phyloP scores from a whole-genome alignment of 2,888 invertebrate species.

The Pheosia gnoma region DNA sequence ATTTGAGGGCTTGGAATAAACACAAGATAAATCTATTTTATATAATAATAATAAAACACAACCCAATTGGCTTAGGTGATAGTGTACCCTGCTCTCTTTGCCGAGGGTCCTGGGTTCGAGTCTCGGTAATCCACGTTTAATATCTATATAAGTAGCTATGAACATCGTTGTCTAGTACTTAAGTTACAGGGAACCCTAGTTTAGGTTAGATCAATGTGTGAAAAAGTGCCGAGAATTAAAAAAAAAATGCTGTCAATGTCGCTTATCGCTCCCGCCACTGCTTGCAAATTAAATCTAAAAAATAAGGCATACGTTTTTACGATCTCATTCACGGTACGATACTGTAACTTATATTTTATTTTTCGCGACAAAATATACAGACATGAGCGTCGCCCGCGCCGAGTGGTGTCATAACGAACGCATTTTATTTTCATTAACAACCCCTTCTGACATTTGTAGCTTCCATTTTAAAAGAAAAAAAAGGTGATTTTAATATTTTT shows the following conservation, averaged over 20 bases:
- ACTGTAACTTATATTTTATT: conserved; percentile 48
- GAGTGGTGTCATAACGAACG: conserved; percentile 47
- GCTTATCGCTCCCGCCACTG: conserved; percentile 24
- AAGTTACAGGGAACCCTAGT: too few relatives aligned
- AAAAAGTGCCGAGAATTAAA: too few relatives aligned
- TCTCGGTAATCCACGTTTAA: too few relatives aligned
- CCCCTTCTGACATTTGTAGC: conserved; percentile 34
- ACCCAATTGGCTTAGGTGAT: too few relatives aligned
- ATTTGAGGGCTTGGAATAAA: too few relatives aligned
- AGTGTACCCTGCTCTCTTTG: too few relatives aligned
- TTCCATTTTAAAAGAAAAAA: conserved; percentile 34
- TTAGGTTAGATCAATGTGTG: too few relatives aligned
- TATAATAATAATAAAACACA: too few relatives aligned
- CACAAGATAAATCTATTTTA: too few relatives aligned
- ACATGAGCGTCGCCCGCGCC: conserved; percentile 47
- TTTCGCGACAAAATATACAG: conserved; percentile 58
- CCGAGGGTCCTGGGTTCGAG: too few relatives aligned
- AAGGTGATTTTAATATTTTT: conserved; percentile 1
- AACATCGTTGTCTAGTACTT: too few relatives aligned
- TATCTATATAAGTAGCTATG: too few relatives aligned
- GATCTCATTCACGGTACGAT: conserved; percentile 49
- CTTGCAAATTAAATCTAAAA: conserved; percentile 28
- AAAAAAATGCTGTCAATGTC: not conserved
- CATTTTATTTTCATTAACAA: conserved; percentile 46
- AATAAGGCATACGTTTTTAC: conserved; percentile 51